These are phyloP conservation scores for Artibeus jamaicensis DNA, from an alignment of 2,797 vertebrate species.

Conservation along the genomic window DNA sequence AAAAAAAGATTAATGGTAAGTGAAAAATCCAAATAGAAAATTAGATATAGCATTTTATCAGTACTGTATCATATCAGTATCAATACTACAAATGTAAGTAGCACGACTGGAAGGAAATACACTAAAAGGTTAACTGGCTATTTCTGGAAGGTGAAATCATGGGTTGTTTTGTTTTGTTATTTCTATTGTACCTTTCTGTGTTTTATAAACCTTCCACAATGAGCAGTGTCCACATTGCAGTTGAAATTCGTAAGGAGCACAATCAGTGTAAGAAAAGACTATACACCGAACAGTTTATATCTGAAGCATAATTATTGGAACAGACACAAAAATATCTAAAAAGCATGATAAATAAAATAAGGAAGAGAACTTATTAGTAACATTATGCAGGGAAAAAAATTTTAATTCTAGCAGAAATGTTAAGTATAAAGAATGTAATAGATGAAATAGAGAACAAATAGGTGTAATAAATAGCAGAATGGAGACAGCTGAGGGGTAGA, in stretches of 20 bases:
- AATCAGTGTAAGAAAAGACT: not conserved
- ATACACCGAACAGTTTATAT: not conserved
- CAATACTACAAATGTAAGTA: not conserved
- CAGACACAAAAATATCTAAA: slow-evolving; percentile 9
- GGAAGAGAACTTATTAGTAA: not conserved
- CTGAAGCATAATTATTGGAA: not conserved
- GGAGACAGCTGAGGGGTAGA: not conserved
- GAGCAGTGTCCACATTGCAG: not conserved
- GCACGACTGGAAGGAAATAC: not conserved
- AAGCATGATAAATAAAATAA: not conserved
- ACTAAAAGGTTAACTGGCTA: not conserved
- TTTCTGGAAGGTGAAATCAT: not conserved
- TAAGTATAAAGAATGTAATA: not conserved
- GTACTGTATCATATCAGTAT: not conserved
- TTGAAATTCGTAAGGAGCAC: not conserved
- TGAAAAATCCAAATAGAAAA: not conserved
- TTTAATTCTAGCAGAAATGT: not conserved
- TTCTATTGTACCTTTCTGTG: not conserved
- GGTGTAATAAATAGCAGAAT: not conserved
- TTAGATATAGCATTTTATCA: not conserved
- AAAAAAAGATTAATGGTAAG: not conserved
- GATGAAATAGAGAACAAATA: not conserved
- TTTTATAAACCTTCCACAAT: not conserved
- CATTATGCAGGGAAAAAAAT: not conserved
- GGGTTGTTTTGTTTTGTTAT: not conserved